Conservation (phyloP, 2,113 vertebrate species). For the Phalacrocorax brasilianus region DNA sequence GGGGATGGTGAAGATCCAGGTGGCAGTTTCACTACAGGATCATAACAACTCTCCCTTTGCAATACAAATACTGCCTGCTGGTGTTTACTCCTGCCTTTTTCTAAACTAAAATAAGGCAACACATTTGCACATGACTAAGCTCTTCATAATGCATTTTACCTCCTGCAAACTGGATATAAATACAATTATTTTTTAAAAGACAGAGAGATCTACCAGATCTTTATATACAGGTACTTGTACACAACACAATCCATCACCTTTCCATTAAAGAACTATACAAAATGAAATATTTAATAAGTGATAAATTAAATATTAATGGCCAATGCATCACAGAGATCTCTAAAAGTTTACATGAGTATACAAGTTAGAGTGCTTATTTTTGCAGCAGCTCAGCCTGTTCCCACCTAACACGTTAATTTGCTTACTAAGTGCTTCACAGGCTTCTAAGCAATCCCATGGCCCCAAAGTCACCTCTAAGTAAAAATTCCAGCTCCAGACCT, state of each 20-base stretch:
- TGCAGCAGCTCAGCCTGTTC: neutral
- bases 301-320: constrained; percentile 55
- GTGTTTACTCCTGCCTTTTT: neutral
- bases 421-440: neutral
- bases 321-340: constrained; percentile 21
- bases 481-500: neutral
- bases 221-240: constrained; percentile 1
- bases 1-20: neutral
- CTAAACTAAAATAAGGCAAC: neutral
- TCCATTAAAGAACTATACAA: constrained; percentile 14
- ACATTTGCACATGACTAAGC: constrained; percentile 1
- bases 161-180: neutral
- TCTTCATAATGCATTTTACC: constrained; percentile 29
- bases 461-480: neutral
- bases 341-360: neutral
- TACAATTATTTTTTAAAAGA: neutral
- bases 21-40: neutral
- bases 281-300: constrained; percentile 52
- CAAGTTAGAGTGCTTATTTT: neutral
- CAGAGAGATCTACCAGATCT: constrained; percentile 1
- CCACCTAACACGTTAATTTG: neutral
- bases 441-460: neutral
- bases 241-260: constrained; percentile 16
- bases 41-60: neutral
- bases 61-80: neutral